Conservation (phyloP, 2,888 invertebrate species). For the Ashinkailepas kermadecensis region DNA sequence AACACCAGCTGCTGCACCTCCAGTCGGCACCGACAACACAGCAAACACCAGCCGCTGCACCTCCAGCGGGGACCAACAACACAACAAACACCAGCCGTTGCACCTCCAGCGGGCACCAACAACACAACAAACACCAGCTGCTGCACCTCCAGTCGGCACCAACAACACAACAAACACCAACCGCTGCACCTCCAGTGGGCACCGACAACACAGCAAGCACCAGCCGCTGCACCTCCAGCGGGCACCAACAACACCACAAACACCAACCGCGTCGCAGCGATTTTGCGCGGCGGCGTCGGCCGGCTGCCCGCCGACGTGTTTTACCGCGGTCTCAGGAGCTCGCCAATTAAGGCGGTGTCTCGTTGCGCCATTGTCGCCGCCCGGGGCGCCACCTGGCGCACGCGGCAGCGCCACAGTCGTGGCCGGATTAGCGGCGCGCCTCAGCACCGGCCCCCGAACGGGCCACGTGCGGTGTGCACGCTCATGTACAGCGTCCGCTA, state of each 20-base stretch:
- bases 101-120: not conserved
- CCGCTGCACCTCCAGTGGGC: not conserved
- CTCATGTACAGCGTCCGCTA: not conserved
- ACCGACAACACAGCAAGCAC: not conserved
- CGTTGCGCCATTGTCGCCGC: conserved; percentile 1
- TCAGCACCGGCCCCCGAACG: no score
- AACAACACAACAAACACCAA: not conserved
- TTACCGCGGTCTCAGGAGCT: not conserved
- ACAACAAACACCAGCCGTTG: not conserved
- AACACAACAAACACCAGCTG: not conserved
- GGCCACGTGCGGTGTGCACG: no score
- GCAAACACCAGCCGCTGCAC: no score
- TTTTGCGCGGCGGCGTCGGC: not conserved
- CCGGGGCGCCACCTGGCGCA: not conserved
- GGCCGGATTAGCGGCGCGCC: no score
- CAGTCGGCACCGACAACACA: no score
- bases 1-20: no score
- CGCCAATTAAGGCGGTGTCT: not conserved
- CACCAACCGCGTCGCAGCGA: not conserved
- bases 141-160: not conserved
- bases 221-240: not conserved
- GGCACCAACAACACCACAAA: not conserved
- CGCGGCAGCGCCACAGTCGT: not conserved
- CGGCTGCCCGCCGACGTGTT: not conserved
- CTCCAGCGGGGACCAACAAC: not conserved